Base-by-base conservation (phyloP, 2,797 vertebrate genomes). In the Gallirallus australis region DNA sequence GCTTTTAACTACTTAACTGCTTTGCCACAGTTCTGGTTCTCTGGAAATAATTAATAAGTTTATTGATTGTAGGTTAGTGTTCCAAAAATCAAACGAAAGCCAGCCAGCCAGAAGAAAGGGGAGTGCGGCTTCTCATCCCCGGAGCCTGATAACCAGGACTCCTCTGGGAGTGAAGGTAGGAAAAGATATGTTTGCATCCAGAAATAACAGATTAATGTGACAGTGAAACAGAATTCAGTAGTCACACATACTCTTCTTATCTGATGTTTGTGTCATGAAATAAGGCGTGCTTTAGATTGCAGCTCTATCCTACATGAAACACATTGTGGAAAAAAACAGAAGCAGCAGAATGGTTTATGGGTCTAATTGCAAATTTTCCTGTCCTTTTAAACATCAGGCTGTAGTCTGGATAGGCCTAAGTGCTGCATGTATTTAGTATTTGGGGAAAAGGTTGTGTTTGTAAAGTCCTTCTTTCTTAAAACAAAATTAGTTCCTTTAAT, bases 71-170 rank as follows among this genome's bases (percentile, higher is more conserved):
- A 99, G 99, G 99, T 99, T 90, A 99, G 97, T 39, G 99, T 99
- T 97, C 98, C 99, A 87, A 99, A 99, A 98, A 98, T 99, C 91
- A 99, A 99, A 97, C 99, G 98, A 94, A 99, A 99, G 60, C 96
- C 98, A 97, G 98, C 98, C 10, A 98, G 98, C 57, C 98, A 98
- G 86, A 99, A 99, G 93, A 99, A 99, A 96, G 98, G 98, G 27
- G 98, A 99, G 94, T 99, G 99, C 60, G 99, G 99, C 69, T 99
- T 99, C 95, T 99, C 99, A 11, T 99, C 99, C 12, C 99, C 99
- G 0, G 99, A 99, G 96, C 99, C 98, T 5, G 99, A 99, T 96
- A 99, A 98, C 50, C 99, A 99, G 69, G 99, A 99, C 96, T 99
- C 99, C 2, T 99, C 99, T 56, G 99, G 99, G 90, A 99, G 99